Evolutionary conservation across 2,888 invertebrate species (phyloP).

Genomic region (Trissolcus japonicus): DNA sequence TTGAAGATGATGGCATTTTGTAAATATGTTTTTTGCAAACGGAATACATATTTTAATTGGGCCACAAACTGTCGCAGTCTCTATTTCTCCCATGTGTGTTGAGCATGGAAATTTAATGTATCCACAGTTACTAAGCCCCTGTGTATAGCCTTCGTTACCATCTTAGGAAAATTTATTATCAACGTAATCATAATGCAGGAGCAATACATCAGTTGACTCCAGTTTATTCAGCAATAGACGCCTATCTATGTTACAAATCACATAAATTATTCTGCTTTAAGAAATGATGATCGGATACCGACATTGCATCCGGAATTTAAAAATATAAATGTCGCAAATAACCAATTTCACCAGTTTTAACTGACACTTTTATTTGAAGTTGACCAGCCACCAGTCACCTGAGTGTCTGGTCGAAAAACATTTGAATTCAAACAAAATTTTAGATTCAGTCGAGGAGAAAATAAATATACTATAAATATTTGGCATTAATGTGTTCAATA

Average conservation of each 20-base stretch:
- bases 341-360: too few relatives aligned
- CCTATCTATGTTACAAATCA: background rate
- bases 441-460: too few relatives aligned
- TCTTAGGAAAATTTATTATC: slow-evolving; percentile 15
- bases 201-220: slow-evolving; percentile 4
- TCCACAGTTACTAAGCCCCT: slow-evolving; percentile 14
- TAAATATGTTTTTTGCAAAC: background rate
- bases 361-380: too few relatives aligned
- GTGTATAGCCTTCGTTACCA: slow-evolving; percentile 15
- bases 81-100: slow-evolving; percentile 1
- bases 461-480: too few relatives aligned
- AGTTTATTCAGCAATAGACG: too few relatives aligned
- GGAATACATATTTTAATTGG: background rate
- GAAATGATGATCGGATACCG: too few relatives aligned
- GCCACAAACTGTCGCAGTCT: background rate
- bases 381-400: too few relatives aligned
- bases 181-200: slow-evolving; percentile 12
- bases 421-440: too few relatives aligned
- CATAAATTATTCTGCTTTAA: background rate
- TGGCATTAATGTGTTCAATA: too few relatives aligned
- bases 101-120: slow-evolving; percentile 7
- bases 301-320: too few relatives aligned
- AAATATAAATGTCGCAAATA: too few relatives aligned
- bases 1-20: background rate
- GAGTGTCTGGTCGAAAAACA: too few relatives aligned